These are phyloP conservation scores for Mystacornis crossleyi DNA, from an alignment of 2,113 vertebrate species.

Conservation along the genomic window DNA sequence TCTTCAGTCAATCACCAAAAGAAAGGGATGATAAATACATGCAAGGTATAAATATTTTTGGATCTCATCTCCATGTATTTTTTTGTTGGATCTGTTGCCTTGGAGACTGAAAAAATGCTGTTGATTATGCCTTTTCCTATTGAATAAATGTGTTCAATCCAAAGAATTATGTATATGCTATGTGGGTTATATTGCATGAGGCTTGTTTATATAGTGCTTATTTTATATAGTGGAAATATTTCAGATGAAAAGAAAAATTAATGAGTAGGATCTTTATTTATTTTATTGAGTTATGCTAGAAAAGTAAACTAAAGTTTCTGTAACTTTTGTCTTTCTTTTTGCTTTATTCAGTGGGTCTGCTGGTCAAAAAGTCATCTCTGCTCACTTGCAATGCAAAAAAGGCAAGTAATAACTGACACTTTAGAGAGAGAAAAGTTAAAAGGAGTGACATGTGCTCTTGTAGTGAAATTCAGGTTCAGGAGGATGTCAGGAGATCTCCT, in stretches of 20 bases:
- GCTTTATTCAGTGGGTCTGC: neutral
- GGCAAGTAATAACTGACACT: neutral
- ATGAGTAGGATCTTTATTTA: neutral
- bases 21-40: neutral
- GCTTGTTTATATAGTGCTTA: neutral
- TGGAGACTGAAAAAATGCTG: neutral
- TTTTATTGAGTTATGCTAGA: neutral
- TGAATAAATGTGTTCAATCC: neutral
- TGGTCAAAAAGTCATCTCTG: neutral
- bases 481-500: neutral
- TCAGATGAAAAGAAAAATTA: neutral
- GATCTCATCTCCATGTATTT: neutral
- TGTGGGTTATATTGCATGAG: neutral
- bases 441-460: neutral
- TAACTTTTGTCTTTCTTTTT: neutral
- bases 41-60: neutral
- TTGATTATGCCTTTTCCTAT: neutral
- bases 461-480: neutral
- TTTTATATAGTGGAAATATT: neutral
- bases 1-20: neutral
- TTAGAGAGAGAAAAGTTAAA: neutral
- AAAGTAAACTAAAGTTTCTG: neutral
- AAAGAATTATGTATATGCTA: rapidly evolving
- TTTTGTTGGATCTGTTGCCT: slow-evolving; percentile 3
- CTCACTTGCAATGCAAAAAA: neutral